Evolutionary conservation across 2,888 invertebrate genomes (phyloP).

Genomic region (Baccha elongata): DNA sequence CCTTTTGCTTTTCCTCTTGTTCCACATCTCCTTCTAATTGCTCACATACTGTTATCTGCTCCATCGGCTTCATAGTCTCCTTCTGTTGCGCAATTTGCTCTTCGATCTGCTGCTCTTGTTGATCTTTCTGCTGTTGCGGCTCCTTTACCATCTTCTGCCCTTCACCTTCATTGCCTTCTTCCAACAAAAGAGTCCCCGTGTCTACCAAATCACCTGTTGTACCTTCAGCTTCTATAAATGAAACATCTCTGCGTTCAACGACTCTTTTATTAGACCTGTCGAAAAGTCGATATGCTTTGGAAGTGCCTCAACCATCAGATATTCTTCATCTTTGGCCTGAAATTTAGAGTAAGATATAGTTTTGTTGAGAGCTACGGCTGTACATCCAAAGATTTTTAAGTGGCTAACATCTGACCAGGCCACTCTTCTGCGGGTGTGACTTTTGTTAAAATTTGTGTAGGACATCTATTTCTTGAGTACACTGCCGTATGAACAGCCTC

Average conservation of each 20-base stretch:
- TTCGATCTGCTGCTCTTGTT: too few species aligned
- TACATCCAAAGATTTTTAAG: constrained; percentile 43
- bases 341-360: constrained; percentile 25
- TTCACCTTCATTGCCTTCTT: not conserved
- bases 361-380: constrained; percentile 13
- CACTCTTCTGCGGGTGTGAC: constrained; percentile 58
- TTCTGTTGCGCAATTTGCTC: too few species aligned
- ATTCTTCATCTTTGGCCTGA: constrained; percentile 49
- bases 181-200: not conserved
- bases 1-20: not conserved
- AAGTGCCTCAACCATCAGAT: constrained; percentile 37
- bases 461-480: constrained; percentile 55
- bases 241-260: not conserved
- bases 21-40: too few species aligned
- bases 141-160: not conserved
- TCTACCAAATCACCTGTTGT: not conserved
- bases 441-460: constrained; percentile 29
- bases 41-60: too few species aligned
- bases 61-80: too few species aligned
- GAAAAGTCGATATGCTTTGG: constrained; percentile 39
- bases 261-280: constrained; percentile 1
- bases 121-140: not conserved
- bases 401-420: constrained; percentile 44
- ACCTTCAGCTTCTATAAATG: not conserved
- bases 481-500: constrained; percentile 65